Conservation (phyloP, 2,113 vertebrate genomes). For the Coturnix japonica region DNA sequence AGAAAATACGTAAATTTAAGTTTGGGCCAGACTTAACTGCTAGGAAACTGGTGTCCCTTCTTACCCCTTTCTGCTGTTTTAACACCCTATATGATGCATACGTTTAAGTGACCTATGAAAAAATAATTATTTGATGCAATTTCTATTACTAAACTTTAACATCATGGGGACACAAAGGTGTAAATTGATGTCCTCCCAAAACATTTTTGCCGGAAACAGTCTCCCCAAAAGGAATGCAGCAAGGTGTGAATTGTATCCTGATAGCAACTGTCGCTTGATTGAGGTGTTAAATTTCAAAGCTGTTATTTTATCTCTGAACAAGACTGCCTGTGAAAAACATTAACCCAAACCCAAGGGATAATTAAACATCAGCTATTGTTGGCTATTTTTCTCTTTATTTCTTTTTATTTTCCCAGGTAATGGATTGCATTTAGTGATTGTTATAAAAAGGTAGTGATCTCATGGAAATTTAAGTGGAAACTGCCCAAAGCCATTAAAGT, state of each 20-base stretch:
- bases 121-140: not conserved
- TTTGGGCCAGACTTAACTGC: not conserved
- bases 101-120: not conserved
- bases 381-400: not conserved
- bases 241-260: conserved; percentile 42
- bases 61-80: not conserved
- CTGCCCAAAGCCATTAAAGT: not conserved
- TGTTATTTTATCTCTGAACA: not conserved
- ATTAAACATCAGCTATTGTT: not conserved
- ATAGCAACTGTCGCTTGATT: conserved; percentile 8
- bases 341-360: not conserved
- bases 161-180: not conserved
- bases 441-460: not conserved
- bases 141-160: not conserved
- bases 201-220: not conserved
- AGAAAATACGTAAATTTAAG: not conserved
- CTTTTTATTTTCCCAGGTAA: not conserved
- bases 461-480: not conserved
- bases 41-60: rapidly evolving
- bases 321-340: not conserved
- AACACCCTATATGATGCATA: not conserved
- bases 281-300: conserved; percentile 44
- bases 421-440: not conserved
- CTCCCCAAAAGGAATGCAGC: not conserved
- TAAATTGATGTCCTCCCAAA: conserved; percentile 1